Conservation (phyloP, 2,113 vertebrate species). For the Eolophus roseicapilla region DNA sequence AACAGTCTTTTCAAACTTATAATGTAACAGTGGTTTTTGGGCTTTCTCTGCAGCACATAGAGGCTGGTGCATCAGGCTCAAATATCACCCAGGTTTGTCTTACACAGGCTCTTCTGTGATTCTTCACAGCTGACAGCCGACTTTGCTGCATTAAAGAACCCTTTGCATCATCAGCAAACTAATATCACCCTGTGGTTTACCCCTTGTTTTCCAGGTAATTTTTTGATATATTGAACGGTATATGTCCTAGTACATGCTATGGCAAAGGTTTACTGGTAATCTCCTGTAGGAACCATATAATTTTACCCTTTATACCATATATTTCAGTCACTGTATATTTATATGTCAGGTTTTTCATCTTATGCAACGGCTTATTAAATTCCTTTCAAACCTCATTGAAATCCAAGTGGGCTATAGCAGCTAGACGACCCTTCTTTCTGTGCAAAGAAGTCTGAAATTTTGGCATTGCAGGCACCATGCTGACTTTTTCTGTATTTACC, state of each 20-base stretch:
- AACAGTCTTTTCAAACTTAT: neutral
- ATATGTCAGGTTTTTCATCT: neutral
- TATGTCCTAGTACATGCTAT: neutral
- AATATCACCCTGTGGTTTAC: fast-evolving
- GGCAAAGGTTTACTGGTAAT: neutral
- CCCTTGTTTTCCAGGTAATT: neutral
- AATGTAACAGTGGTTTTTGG: neutral
- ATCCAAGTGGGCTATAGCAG: neutral
- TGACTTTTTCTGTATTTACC: neutral
- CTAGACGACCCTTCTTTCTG: neutral
- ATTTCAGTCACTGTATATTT: neutral
- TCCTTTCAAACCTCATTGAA: neutral
- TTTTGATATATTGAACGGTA: neutral
- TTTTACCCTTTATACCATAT: neutral
- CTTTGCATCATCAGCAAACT: neutral
- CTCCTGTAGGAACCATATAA: neutral
- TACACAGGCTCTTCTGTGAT: neutral
- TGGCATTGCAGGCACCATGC: neutral
- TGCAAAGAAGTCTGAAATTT: neutral
- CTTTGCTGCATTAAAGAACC: neutral
- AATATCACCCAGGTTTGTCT: neutral
- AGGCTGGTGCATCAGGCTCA: neutral
- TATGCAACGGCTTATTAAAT: neutral
- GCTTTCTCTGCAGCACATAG: neutral
- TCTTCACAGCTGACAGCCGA: neutral